These are phyloP conservation scores for Selenia dentaria DNA, from an alignment of 2,888 invertebrate species.

Conservation along the genomic window DNA sequence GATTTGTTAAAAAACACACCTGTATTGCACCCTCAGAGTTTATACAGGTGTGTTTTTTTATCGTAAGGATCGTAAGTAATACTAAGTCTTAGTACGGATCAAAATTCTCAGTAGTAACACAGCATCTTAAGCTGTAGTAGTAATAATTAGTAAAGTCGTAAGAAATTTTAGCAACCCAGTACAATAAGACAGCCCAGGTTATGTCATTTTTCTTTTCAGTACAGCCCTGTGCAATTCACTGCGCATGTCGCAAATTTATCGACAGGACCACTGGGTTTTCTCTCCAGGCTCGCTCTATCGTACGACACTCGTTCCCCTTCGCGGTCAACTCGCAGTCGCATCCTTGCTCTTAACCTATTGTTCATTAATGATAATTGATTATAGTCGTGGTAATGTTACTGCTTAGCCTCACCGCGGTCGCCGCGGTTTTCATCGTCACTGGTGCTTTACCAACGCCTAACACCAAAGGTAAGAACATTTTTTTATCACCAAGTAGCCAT, in stretches of 20 bases:
- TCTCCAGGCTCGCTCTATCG: constrained; percentile 58
- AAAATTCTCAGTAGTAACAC: too few species aligned
- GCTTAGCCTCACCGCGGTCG: constrained; percentile 67
- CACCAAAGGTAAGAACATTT: constrained; percentile 62
- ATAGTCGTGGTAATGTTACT: constrained; percentile 59
- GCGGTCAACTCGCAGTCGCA: constrained; percentile 61
- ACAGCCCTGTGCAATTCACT: constrained; percentile 64
- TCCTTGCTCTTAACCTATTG: constrained; percentile 41
- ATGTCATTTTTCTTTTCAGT: constrained; percentile 35
- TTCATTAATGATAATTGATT: constrained; percentile 37
- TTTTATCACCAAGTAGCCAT: constrained; percentile 10
- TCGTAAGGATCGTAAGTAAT: too few species aligned
- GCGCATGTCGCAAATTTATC: constrained; percentile 82
- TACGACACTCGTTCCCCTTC: constrained; percentile 69
- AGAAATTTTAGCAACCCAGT: too few species aligned
- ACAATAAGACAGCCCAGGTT: too few species aligned
- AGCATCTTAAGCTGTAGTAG: too few species aligned
- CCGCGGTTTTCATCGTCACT: constrained; percentile 67
- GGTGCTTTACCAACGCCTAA: constrained; percentile 71
- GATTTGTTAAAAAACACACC: too few species aligned
- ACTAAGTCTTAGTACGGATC: too few species aligned
- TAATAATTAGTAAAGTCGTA: too few species aligned
- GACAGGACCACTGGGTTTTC: constrained; percentile 68
- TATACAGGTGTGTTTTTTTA: too few species aligned
- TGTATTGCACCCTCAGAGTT: too few species aligned